Percentiles rank a stretch among this genome's conserved stretches.
These are phyloP conservation scores for Caenorhabditis wallacei DNA, from an alignment of 2,888 invertebrate species.

Conservation along the genomic window DNA sequence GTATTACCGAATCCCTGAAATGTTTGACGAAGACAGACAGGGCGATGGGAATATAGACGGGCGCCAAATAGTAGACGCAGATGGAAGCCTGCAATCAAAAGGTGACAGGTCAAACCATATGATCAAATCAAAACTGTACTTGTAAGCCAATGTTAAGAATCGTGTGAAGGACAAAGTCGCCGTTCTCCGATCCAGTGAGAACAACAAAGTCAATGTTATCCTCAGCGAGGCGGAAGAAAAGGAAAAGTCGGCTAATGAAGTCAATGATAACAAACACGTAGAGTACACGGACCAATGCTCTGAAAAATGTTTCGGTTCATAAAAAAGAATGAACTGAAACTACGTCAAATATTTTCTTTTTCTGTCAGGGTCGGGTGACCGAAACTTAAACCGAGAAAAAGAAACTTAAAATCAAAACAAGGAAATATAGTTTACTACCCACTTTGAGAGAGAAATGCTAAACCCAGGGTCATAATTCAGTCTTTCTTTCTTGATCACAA, in stretches of 20 bases:
- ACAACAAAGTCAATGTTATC: conserved; percentile 65
- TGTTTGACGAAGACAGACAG: conserved; percentile 59
- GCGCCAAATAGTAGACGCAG: conserved; percentile 54
- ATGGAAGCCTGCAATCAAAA: conserved; percentile 53
- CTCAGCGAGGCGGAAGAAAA: conserved; percentile 61
- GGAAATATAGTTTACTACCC: conserved; percentile 53
- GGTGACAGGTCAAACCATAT: conserved; percentile 48
- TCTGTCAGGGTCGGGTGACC: conserved; percentile 23
- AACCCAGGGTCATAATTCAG: conserved; percentile 65
- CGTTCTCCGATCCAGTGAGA: conserved; percentile 61
- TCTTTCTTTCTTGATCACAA: conserved; percentile 51
- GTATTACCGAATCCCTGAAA: conserved; percentile 60
- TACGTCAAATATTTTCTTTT: conserved; percentile 23
- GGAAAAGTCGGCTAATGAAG: conserved; percentile 48
- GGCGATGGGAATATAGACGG: conserved; percentile 59
- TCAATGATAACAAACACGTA: conserved; percentile 60
- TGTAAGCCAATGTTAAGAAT: conserved; percentile 58
- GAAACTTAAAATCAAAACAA: conserved; percentile 42
- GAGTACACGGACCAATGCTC: conserved; percentile 53
- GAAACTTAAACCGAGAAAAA: conserved; percentile 37
- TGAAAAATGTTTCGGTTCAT: conserved; percentile 27
- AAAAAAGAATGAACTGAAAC: background rate
- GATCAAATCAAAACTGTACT: conserved; percentile 47
- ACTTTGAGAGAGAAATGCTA: conserved; percentile 62
- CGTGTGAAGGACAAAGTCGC: conserved; percentile 51